A percentile compares a stretch with the other conserved stretches of the same genome.
phyloP scores from a whole-genome alignment of 2,888 invertebrate species.

The Oligia strigilis region DNA sequence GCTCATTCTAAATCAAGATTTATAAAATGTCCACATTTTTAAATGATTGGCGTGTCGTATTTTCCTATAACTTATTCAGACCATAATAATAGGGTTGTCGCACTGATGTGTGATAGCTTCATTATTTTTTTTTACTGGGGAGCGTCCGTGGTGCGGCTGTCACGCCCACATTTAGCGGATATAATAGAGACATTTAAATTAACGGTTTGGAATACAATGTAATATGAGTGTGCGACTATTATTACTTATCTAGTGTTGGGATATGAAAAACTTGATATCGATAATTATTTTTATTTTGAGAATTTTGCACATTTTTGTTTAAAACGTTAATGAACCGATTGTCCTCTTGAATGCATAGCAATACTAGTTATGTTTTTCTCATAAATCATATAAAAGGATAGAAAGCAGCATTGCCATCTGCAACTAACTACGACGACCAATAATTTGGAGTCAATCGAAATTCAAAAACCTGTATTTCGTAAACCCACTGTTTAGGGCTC shows the following conservation, averaged over 20 bases:
- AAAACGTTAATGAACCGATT: not conserved
- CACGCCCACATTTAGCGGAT: conserved; percentile 81
- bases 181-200: conserved; percentile 85
- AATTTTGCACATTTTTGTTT: not conserved
- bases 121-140: conserved; percentile 81
- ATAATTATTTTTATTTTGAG: conserved; percentile 30
- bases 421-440: not conserved
- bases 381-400: not conserved
- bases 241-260: conserved; percentile 67
- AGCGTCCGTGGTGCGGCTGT: conserved; percentile 66
- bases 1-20: conserved; percentile 22
- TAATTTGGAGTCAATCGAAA: not conserved
- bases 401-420: not conserved
- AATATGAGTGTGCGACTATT: conserved; percentile 63
- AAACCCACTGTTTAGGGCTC: not conserved
- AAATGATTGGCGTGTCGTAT: conserved; percentile 58
- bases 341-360: not conserved
- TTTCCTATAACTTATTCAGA: conserved; percentile 69
- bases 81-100: conserved; percentile 70
- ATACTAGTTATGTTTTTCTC: not conserved
- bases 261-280: conserved; percentile 46
- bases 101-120: conserved; percentile 74
- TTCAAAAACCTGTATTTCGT: not conserved
- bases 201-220: conserved; percentile 73
- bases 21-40: conserved; percentile 20